Evolutionary conservation across 2,888 invertebrate genomes (phyloP).

Genomic region (Hedya salicella): DNA sequence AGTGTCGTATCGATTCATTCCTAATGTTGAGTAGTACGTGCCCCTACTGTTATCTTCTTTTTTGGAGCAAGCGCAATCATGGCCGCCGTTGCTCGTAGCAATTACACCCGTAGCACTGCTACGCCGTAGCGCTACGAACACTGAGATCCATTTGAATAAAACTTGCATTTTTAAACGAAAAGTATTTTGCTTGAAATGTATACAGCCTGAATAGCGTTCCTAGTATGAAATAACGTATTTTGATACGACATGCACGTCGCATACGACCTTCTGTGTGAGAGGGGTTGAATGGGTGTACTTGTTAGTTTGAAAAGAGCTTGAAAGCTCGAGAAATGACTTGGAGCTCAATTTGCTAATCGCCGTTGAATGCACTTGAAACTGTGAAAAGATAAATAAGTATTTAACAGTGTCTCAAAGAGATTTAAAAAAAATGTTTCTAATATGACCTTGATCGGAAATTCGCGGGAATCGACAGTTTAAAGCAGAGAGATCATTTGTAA

Average conservation of each 20-base stretch:
- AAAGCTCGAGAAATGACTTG: slow-evolving; percentile 16
- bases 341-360: slow-evolving; percentile 22
- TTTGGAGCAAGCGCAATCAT: slow-evolving; percentile 55
- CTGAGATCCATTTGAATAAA: slow-evolving; percentile 48
- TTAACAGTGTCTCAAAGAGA: too few species aligned
- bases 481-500: too few species aligned
- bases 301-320: slow-evolving; percentile 25
- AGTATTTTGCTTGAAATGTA: slow-evolving; percentile 24
- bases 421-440: too few species aligned
- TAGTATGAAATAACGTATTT: not conserved
- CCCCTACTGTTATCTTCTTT: slow-evolving; percentile 20
- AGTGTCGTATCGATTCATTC: too few species aligned
- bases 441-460: too few species aligned
- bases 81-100: slow-evolving; percentile 60
- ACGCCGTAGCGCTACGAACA: slow-evolving; percentile 51
- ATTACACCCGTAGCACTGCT: slow-evolving; percentile 66
- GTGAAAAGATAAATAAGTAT: too few species aligned
- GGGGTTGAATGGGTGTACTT: not conserved
- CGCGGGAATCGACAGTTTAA: too few species aligned
- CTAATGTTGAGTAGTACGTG: too few species aligned
- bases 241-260: not conserved
- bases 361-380: not conserved
- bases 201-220: not conserved
- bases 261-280: not conserved
- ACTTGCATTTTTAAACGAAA: slow-evolving; percentile 34